Evolutionary conservation across 2,797 vertebrate species (phyloP).

Genomic region (Sebastes jordani): DNA sequence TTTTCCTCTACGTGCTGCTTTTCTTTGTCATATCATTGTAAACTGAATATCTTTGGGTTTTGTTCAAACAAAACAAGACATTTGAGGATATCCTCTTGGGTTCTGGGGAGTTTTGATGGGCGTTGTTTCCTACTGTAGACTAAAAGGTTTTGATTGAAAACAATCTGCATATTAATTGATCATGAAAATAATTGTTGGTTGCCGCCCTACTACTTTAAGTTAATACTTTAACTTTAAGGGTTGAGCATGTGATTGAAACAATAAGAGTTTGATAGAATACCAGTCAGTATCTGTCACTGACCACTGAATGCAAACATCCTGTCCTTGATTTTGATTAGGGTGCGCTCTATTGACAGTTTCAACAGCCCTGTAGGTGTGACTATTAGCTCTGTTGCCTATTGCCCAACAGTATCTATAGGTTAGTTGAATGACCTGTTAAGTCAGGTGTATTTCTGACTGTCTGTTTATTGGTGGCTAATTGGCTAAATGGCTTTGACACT

Average conservation of each 20-base stretch:
- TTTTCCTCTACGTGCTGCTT: neutral
- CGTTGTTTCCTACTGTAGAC: neutral
- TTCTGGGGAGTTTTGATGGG: neutral
- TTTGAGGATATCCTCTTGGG: too few relatives aligned
- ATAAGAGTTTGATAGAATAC: neutral
- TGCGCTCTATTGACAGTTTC: constrained; percentile 29
- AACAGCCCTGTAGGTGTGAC: constrained; percentile 14
- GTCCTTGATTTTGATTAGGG: constrained; percentile 18
- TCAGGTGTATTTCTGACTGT: neutral
- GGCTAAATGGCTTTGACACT: neutral
- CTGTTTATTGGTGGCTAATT: neutral
- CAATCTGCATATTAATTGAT: neutral
- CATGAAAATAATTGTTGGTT: neutral
- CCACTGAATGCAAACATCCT: constrained; percentile 33
- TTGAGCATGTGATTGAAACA: neutral
- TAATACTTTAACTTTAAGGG: neutral
- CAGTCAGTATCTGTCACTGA: neutral
- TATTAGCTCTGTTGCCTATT: constrained; percentile 1
- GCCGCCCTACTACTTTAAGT: neutral
- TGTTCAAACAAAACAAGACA: neutral
- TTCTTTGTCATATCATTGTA: neutral
- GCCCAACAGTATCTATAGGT: neutral
- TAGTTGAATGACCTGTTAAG: neutral
- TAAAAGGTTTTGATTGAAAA: neutral
- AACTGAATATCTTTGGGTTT: neutral